Evolutionary conservation across 2,888 invertebrate genomes (phyloP), one percentile per base, ranked within the genome.

Genomic region (Cephus pulcher): DNA sequence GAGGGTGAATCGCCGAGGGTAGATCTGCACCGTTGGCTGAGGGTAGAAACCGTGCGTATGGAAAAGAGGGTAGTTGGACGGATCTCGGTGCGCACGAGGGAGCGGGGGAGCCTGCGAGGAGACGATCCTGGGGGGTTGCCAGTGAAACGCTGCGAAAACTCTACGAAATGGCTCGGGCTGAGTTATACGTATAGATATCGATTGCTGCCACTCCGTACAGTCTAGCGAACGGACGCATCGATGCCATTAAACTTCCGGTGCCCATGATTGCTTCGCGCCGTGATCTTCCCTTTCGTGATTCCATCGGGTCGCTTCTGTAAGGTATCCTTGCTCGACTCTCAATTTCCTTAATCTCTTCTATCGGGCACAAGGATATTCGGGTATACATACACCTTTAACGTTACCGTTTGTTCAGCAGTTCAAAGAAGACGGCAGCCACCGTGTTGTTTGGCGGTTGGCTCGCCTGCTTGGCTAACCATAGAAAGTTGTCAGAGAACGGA

Each of bases 401-500:
- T 56, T 56, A 23, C 23, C 23, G 56, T 56, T 56, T 56, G 23
- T 56, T 56, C 23, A 23, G 56, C 23, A 9, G 56, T 56, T 56
- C 56, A 9, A 56, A 56, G 56, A 56, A 23, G 23, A 56, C 56
- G 56, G 23, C 56, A 56, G 56, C 9, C 56, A 9, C 56, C 9
- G 34, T 15, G 37, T 4, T 40, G 40, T 56, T 9, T 56, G 56
- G 9, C 23, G 56, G 23, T 56, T 56, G 56, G 56, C 56, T 56
- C 37, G 56, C 2, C 56, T 23, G 23, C 23, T 56, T 56, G 56
- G 56, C 23, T 23, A 56, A 30, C 34, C 34, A 56, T 75, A 76
- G 75, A 68, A 74, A 80, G 73, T 78, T 77, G 78, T 80, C 80
- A 75, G 70, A 30, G 80, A 56, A 15, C 73, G 82, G 84, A 84